phyloP scores from a whole-genome alignment of 2,113 vertebrate species.

The Bagarius yarrelli region DNA sequence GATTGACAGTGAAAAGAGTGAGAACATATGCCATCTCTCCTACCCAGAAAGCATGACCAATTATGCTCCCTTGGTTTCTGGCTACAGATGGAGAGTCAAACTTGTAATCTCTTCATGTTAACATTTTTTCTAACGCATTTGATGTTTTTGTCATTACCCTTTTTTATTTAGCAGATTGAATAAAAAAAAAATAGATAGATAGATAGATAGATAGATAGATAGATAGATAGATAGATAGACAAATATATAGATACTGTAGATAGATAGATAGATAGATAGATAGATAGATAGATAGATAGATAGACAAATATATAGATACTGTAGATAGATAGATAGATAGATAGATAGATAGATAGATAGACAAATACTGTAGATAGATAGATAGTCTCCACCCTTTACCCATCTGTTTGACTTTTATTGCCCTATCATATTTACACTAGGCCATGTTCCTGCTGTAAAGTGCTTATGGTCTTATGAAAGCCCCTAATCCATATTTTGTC shows the following conservation, averaged over 20 bases:
- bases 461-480: conserved; percentile 51
- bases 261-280: not conserved
- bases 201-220: not conserved
- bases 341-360: conserved; percentile 14
- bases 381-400: conserved; percentile 15
- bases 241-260: no score
- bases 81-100: not conserved
- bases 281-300: no score
- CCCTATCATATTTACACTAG: conserved; percentile 39
- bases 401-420: conserved; percentile 23
- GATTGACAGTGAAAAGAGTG: not conserved
- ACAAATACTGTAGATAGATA: no score
- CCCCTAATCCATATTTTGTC: conserved; percentile 35
- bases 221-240: not conserved
- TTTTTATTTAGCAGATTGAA: not conserved
- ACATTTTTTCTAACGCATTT: not conserved
- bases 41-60: not conserved
- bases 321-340: no score
- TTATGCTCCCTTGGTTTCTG: not conserved
- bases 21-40: not conserved
- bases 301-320: no score
- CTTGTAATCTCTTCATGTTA: not conserved
- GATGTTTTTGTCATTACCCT: not conserved
- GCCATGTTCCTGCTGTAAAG: conserved; percentile 39
- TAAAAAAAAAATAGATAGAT: not conserved